Conservation (phyloP, 2,888 invertebrate species). For the Autographa gamma region DNA sequence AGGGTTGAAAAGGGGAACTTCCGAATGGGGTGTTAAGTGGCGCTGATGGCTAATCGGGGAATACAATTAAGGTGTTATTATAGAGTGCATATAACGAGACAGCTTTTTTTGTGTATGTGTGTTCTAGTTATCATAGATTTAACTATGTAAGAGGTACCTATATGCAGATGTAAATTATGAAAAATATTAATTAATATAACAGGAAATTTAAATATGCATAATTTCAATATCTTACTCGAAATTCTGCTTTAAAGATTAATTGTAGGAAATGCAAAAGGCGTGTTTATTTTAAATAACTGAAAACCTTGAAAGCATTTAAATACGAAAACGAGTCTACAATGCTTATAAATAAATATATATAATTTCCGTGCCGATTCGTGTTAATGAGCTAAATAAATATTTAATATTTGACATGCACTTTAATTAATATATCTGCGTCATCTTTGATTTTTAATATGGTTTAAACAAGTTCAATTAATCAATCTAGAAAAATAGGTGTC, state of each 20-base stretch:
- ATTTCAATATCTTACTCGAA: background rate
- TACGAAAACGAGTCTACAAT: background rate
- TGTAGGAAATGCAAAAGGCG: background rate
- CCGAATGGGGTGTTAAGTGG: background rate
- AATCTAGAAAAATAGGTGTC: background rate
- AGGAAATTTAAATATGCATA: background rate
- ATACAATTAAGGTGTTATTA: background rate
- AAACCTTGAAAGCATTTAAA: background rate
- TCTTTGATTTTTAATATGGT: background rate
- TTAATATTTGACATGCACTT: conserved; percentile 1
- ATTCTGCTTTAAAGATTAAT: background rate
- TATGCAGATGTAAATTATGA: too few relatives aligned
- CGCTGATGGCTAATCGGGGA: conserved; percentile 3
- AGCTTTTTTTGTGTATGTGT: too few relatives aligned
- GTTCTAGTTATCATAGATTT: too few relatives aligned
- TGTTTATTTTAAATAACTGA: background rate
- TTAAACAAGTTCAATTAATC: background rate
- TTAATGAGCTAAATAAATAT: conserved; percentile 5
- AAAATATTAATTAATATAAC: too few relatives aligned
- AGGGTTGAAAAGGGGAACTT: background rate
- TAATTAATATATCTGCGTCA: background rate
- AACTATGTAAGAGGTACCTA: too few relatives aligned
- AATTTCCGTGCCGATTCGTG: background rate
- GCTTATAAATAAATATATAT: background rate
- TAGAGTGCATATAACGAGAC: background rate